phyloP scores from a whole-genome alignment of 2,888 invertebrate genomes.

The Plemyria rubiginata region DNA sequence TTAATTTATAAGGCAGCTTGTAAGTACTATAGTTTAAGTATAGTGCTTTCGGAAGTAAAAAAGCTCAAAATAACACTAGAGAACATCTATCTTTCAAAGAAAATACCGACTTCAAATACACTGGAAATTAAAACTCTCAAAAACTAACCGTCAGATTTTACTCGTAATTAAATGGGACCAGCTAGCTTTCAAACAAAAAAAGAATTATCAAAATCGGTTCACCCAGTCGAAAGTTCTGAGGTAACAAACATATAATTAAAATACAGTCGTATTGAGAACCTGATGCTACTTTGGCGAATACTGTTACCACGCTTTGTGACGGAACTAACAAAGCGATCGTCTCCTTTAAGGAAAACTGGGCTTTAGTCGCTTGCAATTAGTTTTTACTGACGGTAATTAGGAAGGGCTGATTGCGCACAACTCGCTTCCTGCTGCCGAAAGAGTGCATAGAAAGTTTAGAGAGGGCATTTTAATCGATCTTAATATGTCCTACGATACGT shows the following conservation, averaged over 20 bases:
- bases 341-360: conserved; percentile 20
- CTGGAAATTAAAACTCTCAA: too few relatives aligned
- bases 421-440: conserved; percentile 54
- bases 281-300: background rate
- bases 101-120: too few relatives aligned
- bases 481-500: too few relatives aligned
- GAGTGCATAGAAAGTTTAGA: conserved; percentile 50
- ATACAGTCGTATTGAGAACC: too few relatives aligned
- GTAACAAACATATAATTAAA: too few relatives aligned
- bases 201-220: too few relatives aligned
- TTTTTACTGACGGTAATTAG: conserved; percentile 79
- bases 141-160: too few relatives aligned
- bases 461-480: conserved; percentile 30
- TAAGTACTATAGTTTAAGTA: conserved; percentile 3
- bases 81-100: too few relatives aligned
- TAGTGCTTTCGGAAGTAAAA: conserved; percentile 2
- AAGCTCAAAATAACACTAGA: background rate
- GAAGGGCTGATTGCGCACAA: conserved; percentile 71
- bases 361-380: conserved; percentile 69
- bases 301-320: background rate
- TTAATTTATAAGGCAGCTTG: conserved; percentile 13
- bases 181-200: too few relatives aligned
- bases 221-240: too few relatives aligned
- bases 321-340: conserved; percentile 13
- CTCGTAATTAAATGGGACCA: too few relatives aligned